Conservation (phyloP, 2,888 invertebrate genomes). For the Coremacera marginata region DNA sequence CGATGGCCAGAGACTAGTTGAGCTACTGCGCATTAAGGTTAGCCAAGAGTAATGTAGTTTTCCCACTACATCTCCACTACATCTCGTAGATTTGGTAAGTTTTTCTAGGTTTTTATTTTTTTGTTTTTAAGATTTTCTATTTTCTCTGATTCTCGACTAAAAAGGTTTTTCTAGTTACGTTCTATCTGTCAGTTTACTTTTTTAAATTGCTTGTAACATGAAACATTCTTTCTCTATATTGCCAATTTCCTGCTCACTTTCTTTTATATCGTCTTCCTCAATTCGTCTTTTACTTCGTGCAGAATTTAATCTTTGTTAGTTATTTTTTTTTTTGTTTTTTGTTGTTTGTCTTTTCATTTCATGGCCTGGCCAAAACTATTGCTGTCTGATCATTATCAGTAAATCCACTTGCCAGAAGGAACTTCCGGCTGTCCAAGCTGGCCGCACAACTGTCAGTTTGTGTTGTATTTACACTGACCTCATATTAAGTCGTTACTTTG, state of each 20-base stretch:
- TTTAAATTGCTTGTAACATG: constrained; percentile 23
- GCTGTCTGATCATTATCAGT: not conserved
- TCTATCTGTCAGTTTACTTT: constrained; percentile 11
- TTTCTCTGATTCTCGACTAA: not conserved
- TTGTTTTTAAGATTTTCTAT: not conserved
- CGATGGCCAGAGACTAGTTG: not conserved
- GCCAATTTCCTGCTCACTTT: constrained; percentile 26
- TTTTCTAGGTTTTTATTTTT: not conserved
- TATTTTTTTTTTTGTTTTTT: not conserved
- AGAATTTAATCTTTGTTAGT: not conserved
- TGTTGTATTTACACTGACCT: not conserved
- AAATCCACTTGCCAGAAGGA: not conserved
- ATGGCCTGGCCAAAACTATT: not conserved
- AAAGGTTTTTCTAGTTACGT: not conserved
- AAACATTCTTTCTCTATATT: not conserved
- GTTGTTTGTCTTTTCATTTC: not conserved
- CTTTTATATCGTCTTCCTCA: not conserved
- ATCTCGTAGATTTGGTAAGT: not conserved
- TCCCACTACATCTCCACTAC: not conserved
- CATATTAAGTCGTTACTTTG: not conserved
- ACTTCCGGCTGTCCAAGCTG: not conserved
- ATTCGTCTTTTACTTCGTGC: not conserved
- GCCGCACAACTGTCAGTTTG: not conserved
- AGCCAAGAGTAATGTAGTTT: not conserved
- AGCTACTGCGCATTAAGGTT: not conserved